These are phyloP conservation scores for Ophion obscuratus DNA, from an alignment of 2,888 invertebrate genomes.

Conservation along the genomic window DNA sequence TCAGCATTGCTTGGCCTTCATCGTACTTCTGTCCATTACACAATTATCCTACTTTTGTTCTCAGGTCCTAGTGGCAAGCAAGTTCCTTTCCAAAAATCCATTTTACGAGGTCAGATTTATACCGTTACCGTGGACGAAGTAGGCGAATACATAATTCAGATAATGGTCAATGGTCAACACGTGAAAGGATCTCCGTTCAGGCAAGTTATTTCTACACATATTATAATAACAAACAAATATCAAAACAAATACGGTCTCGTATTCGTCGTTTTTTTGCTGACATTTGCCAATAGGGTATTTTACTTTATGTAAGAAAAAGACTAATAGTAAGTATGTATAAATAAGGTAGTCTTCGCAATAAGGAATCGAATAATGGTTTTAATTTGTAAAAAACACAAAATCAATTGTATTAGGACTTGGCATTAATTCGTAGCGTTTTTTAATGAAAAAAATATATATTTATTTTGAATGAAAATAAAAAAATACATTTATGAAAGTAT, in stretches of 20 bases:
- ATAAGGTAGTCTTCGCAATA: too few relatives aligned
- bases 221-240: not conserved
- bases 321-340: too few relatives aligned
- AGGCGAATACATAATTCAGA: conserved; percentile 93
- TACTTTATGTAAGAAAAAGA: too few relatives aligned
- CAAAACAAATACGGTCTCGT: not conserved
- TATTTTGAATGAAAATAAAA: too few relatives aligned
- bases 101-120: conserved; percentile 79
- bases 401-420: too few relatives aligned
- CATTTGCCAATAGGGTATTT: too few relatives aligned
- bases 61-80: conserved; percentile 83
- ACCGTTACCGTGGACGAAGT: conserved; percentile 92
- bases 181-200: conserved; percentile 96
- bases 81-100: conserved; percentile 82
- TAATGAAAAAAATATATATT: too few relatives aligned
- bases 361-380: too few relatives aligned
- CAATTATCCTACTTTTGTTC: conserved; percentile 35
- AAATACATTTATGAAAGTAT: too few relatives aligned
- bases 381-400: too few relatives aligned
- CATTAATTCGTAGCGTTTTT: too few relatives aligned
- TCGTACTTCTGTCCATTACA: not conserved
- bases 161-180: conserved; percentile 93
- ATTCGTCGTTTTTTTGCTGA: not conserved
- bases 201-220: conserved; percentile 64
- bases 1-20: not conserved